Evolutionary conservation across 2,888 invertebrate genomes (phyloP), one percentile per base, ranked within the genome.

Genomic region (Campopleginae sp.): DNA sequence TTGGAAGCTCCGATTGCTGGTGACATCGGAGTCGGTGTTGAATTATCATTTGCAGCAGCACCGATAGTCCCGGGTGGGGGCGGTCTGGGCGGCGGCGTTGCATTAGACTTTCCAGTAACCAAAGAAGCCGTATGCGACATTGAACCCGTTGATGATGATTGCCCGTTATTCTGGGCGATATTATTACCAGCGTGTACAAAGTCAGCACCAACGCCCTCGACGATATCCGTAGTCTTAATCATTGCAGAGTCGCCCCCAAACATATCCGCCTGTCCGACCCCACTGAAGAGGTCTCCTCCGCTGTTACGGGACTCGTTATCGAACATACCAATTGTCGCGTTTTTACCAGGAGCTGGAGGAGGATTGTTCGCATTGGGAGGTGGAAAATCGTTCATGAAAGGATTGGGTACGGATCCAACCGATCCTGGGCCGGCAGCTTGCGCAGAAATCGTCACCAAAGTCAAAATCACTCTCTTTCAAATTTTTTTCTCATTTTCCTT

Each of bases 381-480:
- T 88, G 94, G 93, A 89, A 94, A 94, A 84, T 95, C 95, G 92
- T 95, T 95, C 95, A 95, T 95, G 94, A 96, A 96, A 85, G 96
- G 96, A 94, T 96, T 96, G 89, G 95, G 95, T 91, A 93, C 90
- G 90, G 91, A 91, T 88, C 93, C 93, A 89, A 92, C 91, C 90
- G 92, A 90, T 94, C 95, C 95, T 92, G 92, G 90, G 92, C 94
- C 94, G 94, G 95, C 94, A 94, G 94, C 94, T 94, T 94, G 94
- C 94, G 92, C 93, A 94, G 89, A 94, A 93, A 92, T 78, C 79
- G 90, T 91, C 89, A 89, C 89, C 88, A 91, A 88, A 88, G 89
- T 91, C 90, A 90, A 88, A 87, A 48, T 23, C 63, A 33, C 42
- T 54, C 79, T 75, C 23, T 54, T 65, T 74, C 58, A 38, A 31